These are phyloP conservation scores for Drosophila sp. DNA, from an alignment of 1,140 invertebrate genomes.

Conservation along the genomic window DNA sequence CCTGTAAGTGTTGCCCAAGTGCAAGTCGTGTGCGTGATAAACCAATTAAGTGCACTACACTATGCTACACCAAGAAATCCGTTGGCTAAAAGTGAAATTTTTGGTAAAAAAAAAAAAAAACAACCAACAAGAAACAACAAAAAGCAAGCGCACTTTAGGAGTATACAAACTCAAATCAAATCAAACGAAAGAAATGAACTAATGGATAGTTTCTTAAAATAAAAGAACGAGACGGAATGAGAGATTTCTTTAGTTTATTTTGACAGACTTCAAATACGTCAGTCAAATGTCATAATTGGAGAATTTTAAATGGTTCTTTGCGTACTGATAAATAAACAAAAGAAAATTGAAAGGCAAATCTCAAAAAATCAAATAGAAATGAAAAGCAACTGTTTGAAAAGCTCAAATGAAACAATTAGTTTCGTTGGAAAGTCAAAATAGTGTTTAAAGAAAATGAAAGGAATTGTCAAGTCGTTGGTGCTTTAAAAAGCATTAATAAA, in stretches of 20 bases:
- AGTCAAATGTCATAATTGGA: constrained; percentile 46
- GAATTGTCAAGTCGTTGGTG: not conserved
- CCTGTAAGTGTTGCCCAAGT: constrained; percentile 49
- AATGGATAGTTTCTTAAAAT: constrained; percentile 28
- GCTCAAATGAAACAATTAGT: constrained; percentile 19
- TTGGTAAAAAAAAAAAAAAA: constrained; percentile 34
- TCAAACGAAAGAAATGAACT: constrained; percentile 12
- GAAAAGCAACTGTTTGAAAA: not conserved
- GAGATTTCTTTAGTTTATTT: constrained; percentile 30
- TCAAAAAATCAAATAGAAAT: not conserved
- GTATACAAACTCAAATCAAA: constrained; percentile 13
- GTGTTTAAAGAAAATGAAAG: not conserved
- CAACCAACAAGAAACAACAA: no score
- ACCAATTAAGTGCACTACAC: constrained; percentile 68
- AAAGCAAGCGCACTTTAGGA: constrained; percentile 10
- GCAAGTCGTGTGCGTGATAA: constrained; percentile 75
- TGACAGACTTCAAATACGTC: constrained; percentile 37
- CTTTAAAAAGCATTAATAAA: no score
- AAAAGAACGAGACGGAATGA: no score
- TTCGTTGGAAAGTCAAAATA: not conserved
- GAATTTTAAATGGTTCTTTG: constrained; percentile 28
- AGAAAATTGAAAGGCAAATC: constrained; percentile 31
- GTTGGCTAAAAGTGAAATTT: constrained; percentile 68
- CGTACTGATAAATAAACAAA: constrained; percentile 25
- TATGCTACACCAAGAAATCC: constrained; percentile 33